Conservation (phyloP, 2,797 vertebrate species). For the Acanthurus leucopareius region DNA sequence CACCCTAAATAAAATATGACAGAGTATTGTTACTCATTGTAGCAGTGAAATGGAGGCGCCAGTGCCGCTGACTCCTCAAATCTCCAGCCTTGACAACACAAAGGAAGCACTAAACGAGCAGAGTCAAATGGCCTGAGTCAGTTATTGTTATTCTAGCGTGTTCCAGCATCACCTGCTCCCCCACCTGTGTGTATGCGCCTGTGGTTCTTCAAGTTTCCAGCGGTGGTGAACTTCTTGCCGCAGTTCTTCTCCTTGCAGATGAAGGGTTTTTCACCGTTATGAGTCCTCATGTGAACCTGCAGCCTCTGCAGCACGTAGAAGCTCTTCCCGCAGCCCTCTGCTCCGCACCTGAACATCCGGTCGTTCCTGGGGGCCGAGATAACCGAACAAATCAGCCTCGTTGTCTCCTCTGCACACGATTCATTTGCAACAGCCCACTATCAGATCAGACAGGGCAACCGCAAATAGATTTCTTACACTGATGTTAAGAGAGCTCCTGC, state of each 20-base stretch:
- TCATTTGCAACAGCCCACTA: constrained; percentile 12
- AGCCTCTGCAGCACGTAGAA: constrained; percentile 98
- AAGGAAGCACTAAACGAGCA: constrained; percentile 66
- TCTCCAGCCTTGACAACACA: constrained; percentile 53
- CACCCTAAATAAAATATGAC: constrained; percentile 73
- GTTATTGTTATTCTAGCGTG: constrained; percentile 40
- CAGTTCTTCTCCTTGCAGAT: constrained; percentile 95
- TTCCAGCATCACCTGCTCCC: background rate
- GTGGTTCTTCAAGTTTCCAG: constrained; percentile 99
- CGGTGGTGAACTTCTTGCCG: constrained; percentile 97
- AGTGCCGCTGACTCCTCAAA: constrained; percentile 67
- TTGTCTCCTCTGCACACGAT: background rate
- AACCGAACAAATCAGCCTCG: constrained; percentile 20
- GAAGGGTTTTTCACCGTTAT: constrained; percentile 98
- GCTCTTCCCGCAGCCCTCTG: constrained; percentile 98
- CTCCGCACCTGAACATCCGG: constrained; percentile 94
- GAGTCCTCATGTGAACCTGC: constrained; percentile 99
- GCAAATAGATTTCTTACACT: constrained; percentile 35
- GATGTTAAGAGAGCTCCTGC: constrained; percentile 22
- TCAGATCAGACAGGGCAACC: constrained; percentile 10
- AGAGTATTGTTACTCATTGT: constrained; percentile 55
- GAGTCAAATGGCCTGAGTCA: constrained; percentile 55
- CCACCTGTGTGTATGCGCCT: constrained; percentile 95
- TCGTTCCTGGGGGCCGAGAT: constrained; percentile 89
- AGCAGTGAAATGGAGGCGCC: constrained; percentile 56